phyloP scores from a whole-genome alignment of 2,797 vertebrate species.

The Coranthus polyacanthus region DNA sequence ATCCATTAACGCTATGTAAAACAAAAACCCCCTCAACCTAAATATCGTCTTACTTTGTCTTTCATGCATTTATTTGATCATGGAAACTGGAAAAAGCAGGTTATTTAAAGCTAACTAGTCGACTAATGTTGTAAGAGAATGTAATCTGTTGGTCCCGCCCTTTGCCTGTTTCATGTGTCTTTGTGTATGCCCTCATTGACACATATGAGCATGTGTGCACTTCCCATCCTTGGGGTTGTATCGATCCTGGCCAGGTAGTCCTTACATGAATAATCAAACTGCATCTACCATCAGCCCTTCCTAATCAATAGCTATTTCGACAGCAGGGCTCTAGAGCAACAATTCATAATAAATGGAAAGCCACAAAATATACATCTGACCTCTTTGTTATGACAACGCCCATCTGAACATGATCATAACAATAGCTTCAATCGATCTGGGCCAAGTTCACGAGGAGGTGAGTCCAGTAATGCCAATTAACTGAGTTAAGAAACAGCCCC shows the following conservation, averaged over 20 bases:
- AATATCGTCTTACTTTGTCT: too few species aligned
- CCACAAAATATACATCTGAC: constrained; percentile 75
- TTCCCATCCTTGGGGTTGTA: constrained; percentile 68
- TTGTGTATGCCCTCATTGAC: constrained; percentile 41
- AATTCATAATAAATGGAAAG: constrained; percentile 79
- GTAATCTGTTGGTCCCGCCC: constrained; percentile 16
- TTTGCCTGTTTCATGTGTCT: background rate
- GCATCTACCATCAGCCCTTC: constrained; percentile 60
- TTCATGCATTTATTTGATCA: constrained; percentile 14
- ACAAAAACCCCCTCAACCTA: constrained; percentile 1
- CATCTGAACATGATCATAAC: constrained; percentile 76
- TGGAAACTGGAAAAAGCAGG: too few species aligned
- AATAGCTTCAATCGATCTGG: constrained; percentile 70
- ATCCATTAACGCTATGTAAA: constrained; percentile 22
- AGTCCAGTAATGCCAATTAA: constrained; percentile 76
- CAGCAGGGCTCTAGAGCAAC: constrained; percentile 67
- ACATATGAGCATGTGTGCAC: constrained; percentile 49
- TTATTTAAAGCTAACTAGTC: background rate
- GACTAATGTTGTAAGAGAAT: background rate
- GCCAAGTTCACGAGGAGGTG: constrained; percentile 78
- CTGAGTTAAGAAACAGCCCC: constrained; percentile 52
- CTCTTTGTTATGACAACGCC: constrained; percentile 78
- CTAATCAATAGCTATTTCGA: constrained; percentile 83
- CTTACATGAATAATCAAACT: constrained; percentile 81
- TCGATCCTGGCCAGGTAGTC: constrained; percentile 74